Percentiles rank a stretch among this genome's conserved stretches.
Evolutionary conservation across 2,888 invertebrate genomes (phyloP).

Genomic region (Aporophyla lueneburgensis): DNA sequence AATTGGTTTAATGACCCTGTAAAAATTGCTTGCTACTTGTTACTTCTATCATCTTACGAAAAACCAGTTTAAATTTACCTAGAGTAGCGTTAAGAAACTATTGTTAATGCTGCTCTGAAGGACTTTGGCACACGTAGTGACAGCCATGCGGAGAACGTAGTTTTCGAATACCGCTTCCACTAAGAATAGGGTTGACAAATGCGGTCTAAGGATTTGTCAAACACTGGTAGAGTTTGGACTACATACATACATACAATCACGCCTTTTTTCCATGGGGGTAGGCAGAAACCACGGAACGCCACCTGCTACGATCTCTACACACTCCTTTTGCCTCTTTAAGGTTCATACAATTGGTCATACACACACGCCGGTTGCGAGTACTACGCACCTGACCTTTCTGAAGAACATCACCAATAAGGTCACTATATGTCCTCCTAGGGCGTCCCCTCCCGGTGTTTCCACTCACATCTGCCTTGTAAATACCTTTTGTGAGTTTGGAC

Average conservation of each 20-base stretch:
- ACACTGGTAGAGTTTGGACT: constrained; percentile 16
- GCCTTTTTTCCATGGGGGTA: no score
- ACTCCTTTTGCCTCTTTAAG: no score
- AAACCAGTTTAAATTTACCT: constrained; percentile 4
- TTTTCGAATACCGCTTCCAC: constrained; percentile 55
- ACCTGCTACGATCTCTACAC: no score
- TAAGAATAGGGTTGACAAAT: constrained; percentile 45
- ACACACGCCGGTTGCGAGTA: no score
- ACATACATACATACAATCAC: no score
- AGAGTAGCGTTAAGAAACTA: constrained; percentile 16
- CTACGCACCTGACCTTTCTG: no score
- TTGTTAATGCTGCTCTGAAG: constrained; percentile 21
- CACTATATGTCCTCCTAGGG: no score
- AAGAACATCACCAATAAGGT: no score
- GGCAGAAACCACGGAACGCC: no score
- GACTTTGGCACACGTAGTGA: constrained; percentile 31
- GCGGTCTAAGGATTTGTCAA: constrained; percentile 30
- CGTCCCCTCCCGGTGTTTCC: no score
- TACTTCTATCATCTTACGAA: neutral
- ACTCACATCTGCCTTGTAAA: no score
- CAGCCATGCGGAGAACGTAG: constrained; percentile 39
- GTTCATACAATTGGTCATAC: no score
- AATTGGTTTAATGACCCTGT: neutral
- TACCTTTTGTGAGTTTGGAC: constrained; percentile 1
- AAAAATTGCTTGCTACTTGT: neutral